Base-by-base conservation (phyloP, 2,113 vertebrate species). In the Ochotona curzoniae region DNA sequence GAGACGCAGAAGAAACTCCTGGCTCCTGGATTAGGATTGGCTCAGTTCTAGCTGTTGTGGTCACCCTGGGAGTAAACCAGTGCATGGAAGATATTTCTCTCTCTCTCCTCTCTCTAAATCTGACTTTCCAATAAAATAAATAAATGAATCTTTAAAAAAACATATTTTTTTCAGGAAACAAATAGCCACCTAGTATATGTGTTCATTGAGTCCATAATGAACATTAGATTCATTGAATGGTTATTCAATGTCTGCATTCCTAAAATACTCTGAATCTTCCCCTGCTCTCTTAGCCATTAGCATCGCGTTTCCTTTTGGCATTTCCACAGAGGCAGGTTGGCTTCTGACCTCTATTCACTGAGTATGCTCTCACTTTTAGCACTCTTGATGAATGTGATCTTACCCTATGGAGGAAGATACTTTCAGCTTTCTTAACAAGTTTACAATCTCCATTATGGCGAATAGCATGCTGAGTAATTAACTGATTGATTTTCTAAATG, bases 391-490 rank as follows among this genome's bases (percentile, higher is more conserved):
- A 38, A 79, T 80, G 92, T 57, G 78, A 69, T 74, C 54, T 47
- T 57, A 70, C 18, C 61, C 76, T 32, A 82, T 7, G 7, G 71
- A 80, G 17, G n/a, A 89, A 83, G 60, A 47, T 18, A 80, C 47
- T 86, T 61, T 83, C 35, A 89, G 47, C 47, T 86, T 95, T 87
- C 81, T 60, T 83, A 4, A 44, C 26, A 86, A 88, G 38, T 66
- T n/a, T 86, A 76, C 35, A 25, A 10, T 66, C 60, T 90, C 71
- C 87, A 75, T 82, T 94, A 89, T 94, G 79, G 60, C 70, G 76
- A 91, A 88, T 44, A n/a, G 60, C 66, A 94, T 28, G 79, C n/a
- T 90, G 63, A 89, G 25, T 79, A 95, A 92, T 49, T 78, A 73
- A 92, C 17, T 67, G 79, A 69, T 17, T 85, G 44, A 67, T 87